phyloP scores from a whole-genome alignment of 2,113 vertebrate species.

The Mirza zaza region DNA sequence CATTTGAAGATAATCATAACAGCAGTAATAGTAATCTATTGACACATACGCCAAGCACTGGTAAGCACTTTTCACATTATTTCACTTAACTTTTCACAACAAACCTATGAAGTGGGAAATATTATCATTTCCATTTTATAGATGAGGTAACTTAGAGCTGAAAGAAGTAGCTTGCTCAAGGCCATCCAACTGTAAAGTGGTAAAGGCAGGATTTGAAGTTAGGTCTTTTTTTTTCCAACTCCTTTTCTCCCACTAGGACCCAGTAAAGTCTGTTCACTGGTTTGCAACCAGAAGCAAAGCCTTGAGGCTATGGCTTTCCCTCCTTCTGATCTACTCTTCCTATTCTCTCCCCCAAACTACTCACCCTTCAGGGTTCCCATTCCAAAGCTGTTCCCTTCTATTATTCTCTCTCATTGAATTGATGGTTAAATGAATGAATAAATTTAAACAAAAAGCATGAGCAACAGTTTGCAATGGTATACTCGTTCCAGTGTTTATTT shows the following conservation, averaged over 20 bases:
- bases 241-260: not conserved
- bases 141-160: slow-evolving; percentile 26
- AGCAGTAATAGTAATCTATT: slow-evolving; percentile 65
- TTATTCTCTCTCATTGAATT: not conserved
- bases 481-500: not conserved
- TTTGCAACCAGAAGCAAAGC: not conserved
- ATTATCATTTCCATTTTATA: slow-evolving; percentile 38
- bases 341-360: not conserved
- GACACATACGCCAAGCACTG: slow-evolving; percentile 53
- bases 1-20: slow-evolving; percentile 49
- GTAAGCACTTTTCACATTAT: slow-evolving; percentile 64
- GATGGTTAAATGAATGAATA: not conserved
- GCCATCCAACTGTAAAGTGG: not conserved
- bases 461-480: not conserved
- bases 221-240: not conserved
- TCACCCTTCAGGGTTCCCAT: not conserved
- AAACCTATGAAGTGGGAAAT: slow-evolving; percentile 19
- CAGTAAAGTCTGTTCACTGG: not conserved
- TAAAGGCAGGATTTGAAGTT: slow-evolving; percentile 48
- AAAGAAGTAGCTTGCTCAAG: slow-evolving; percentile 43
- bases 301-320: not conserved
- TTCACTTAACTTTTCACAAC: slow-evolving; percentile 66
- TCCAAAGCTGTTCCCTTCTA: not conserved
- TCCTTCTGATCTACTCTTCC: not conserved
- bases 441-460: slow-evolving; percentile 12